Evolutionary conservation across 1,140 invertebrate species (phyloP).

Genomic region (Platyura marginata): DNA sequence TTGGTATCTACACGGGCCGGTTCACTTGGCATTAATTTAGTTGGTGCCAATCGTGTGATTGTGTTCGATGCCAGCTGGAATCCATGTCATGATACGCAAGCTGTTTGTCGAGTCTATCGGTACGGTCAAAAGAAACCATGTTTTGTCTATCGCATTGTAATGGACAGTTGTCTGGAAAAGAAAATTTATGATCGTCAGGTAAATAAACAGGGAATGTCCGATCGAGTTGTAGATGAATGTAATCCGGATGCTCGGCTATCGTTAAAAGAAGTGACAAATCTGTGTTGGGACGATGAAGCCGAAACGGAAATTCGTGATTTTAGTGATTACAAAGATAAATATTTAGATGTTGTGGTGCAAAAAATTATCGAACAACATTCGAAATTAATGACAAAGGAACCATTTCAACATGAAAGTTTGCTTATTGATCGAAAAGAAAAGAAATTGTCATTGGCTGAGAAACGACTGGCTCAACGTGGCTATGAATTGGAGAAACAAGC

Average conservation of each 20-base stretch:
- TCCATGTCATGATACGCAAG: slow-evolving; percentile 98
- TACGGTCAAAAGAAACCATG: slow-evolving; percentile 91
- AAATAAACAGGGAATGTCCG: slow-evolving; percentile 93
- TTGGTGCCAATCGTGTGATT: slow-evolving; percentile 91
- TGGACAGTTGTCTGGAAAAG: slow-evolving; percentile 91
- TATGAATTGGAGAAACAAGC: slow-evolving; percentile 91
- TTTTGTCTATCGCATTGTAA: slow-evolving; percentile 91
- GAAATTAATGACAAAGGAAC: slow-evolving; percentile 62
- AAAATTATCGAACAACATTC: slow-evolving; percentile 46
- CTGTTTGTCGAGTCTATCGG: slow-evolving; percentile 92
- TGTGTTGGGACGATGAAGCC: slow-evolving; percentile 86
- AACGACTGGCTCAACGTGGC: slow-evolving; percentile 76
- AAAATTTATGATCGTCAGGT: slow-evolving; percentile 98
- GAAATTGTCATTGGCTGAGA: slow-evolving; percentile 87
- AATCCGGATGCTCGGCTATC: slow-evolving; percentile 92
- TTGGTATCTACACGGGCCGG: slow-evolving; percentile 95
- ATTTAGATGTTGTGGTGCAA: slow-evolving; percentile 65
- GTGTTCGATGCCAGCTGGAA: slow-evolving; percentile 99
- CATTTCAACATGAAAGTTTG: slow-evolving; percentile 93
- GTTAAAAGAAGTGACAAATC: slow-evolving; percentile 83
- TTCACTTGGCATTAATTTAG: slow-evolving; percentile 92
- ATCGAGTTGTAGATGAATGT: slow-evolving; percentile 93
- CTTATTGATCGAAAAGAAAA: slow-evolving; percentile 91
- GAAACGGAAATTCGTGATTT: slow-evolving; percentile 57
- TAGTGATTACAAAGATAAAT: slow-evolving; percentile 45